Evolutionary conservation across 2,888 invertebrate species (phyloP).

Genomic region (Acleris sparsana): DNA sequence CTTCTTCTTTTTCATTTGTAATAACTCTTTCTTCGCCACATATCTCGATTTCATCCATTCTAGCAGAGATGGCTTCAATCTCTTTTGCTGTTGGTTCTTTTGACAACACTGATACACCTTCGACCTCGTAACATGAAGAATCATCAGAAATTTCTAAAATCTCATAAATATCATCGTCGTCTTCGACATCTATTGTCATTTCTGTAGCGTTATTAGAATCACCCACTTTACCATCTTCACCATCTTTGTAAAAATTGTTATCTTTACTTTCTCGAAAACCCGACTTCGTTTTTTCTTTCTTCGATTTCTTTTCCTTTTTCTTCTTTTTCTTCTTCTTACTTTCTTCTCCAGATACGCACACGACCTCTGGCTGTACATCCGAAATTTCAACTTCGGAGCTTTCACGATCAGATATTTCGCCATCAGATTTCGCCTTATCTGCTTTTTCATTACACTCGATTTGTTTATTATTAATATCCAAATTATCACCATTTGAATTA

Average conservation of each 20-base stretch:
- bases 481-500: slow-evolving; percentile 11
- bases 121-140: slow-evolving; percentile 67
- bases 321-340: slow-evolving; percentile 59
- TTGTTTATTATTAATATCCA: slow-evolving; percentile 38
- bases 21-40: slow-evolving; percentile 58
- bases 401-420: slow-evolving; percentile 62
- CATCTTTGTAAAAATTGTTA: slow-evolving; percentile 63
- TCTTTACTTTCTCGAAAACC: slow-evolving; percentile 68
- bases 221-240: slow-evolving; percentile 37
- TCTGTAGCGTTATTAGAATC: slow-evolving; percentile 17
- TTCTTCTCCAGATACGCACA: slow-evolving; percentile 80
- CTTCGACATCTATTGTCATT: slow-evolving; percentile 5
- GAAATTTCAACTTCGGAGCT: slow-evolving; percentile 68
- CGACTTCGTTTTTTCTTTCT: slow-evolving; percentile 60
- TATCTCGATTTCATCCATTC: slow-evolving; percentile 75
- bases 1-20: slow-evolving; percentile 32
- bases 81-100: slow-evolving; percentile 75
- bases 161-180: slow-evolving; percentile 59
- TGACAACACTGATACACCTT: slow-evolving; percentile 66
- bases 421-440: slow-evolving; percentile 52
- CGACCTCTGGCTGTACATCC: slow-evolving; percentile 72
- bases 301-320: slow-evolving; percentile 73
- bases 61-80: slow-evolving; percentile 75
- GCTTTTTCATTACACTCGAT: slow-evolving; percentile 22
- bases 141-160: slow-evolving; percentile 71